Conservation (phyloP, 2,888 invertebrate species). For the Meandrusa payeni region DNA sequence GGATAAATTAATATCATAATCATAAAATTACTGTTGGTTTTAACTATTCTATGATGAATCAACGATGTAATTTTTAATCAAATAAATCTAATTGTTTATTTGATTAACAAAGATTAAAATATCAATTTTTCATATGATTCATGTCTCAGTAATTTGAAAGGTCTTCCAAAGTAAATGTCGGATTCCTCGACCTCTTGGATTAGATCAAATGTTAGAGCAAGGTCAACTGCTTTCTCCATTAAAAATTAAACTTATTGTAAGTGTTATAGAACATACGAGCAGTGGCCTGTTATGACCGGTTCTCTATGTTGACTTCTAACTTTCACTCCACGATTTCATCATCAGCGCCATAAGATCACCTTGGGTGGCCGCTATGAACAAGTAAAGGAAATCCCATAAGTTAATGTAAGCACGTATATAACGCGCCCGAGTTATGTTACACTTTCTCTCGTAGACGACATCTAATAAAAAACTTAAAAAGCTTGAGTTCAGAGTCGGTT, state of each 20-base stretch:
- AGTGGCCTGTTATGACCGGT: constrained; percentile 31
- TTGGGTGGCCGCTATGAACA: constrained; percentile 22
- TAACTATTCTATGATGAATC: too few relatives aligned
- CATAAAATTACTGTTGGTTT: too few relatives aligned
- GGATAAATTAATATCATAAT: too few relatives aligned
- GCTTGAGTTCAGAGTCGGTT: too few relatives aligned
- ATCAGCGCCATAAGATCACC: constrained; percentile 27
- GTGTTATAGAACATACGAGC: constrained; percentile 29
- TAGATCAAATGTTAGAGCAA: constrained; percentile 26
- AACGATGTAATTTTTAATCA: too few relatives aligned
- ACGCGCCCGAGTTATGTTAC: neutral
- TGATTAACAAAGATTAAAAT: too few relatives aligned
- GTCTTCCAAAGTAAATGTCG: constrained; percentile 4
- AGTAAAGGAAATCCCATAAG: constrained; percentile 10
- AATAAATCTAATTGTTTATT: too few relatives aligned
- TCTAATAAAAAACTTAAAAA: too few relatives aligned
- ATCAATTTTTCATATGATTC: neutral
- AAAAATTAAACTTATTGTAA: constrained; percentile 26
- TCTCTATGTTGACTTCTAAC: constrained; percentile 36
- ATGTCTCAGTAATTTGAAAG: constrained; percentile 1
- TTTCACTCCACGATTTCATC: constrained; percentile 38
- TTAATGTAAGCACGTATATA: constrained; percentile 5
- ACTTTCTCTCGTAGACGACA: constrained; percentile 6
- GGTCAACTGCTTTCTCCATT: constrained; percentile 37
- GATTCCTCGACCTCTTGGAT: constrained; percentile 18